Conservation (phyloP, 53 echinoderm and acorn worm genomes). For the Luidia sarsii region DNA sequence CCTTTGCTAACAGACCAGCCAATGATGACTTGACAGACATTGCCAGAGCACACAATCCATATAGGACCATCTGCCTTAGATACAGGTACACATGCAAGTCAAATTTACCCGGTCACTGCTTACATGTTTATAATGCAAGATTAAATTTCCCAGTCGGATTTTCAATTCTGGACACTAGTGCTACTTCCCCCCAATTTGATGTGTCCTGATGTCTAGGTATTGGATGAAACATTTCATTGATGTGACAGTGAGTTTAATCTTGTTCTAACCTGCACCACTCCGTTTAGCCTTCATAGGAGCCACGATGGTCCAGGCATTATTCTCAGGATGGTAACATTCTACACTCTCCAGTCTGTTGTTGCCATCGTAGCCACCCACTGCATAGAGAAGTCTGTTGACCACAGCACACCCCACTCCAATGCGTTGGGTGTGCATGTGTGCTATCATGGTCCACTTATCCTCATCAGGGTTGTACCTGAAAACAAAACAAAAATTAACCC, state of each 20-base stretch:
- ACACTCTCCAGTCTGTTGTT: conserved; percentile 76
- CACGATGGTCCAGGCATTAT: conserved; percentile 81
- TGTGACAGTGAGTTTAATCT: background rate
- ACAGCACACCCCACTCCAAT: conserved; percentile 93
- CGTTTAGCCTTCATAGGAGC: conserved; percentile 84
- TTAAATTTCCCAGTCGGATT: background rate
- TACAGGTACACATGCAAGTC: no score
- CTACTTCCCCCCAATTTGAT: no score
- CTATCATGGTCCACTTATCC: conserved; percentile 86
- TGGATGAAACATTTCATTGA: no score
- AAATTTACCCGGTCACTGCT: no score
- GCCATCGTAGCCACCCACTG: conserved; percentile 96
- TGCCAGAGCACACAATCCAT: no score
- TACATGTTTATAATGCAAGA: no score
- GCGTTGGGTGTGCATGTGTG: conserved; percentile 82
- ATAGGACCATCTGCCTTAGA: no score
- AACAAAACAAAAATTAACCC: no score
- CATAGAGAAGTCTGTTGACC: conserved; percentile 91
- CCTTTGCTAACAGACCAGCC: background rate
- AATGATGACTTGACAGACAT: conserved; percentile 43
- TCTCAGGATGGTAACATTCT: conserved; percentile 96
- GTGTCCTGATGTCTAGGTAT: no score
- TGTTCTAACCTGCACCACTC: conserved; percentile 94
- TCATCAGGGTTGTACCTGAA: conserved; percentile 85
- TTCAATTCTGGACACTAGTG: background rate